Evolutionary conservation across 2,113 vertebrate genomes (phyloP), one percentile per base, ranked within the genome.

Genomic region (Cheirogaleus medius): DNA sequence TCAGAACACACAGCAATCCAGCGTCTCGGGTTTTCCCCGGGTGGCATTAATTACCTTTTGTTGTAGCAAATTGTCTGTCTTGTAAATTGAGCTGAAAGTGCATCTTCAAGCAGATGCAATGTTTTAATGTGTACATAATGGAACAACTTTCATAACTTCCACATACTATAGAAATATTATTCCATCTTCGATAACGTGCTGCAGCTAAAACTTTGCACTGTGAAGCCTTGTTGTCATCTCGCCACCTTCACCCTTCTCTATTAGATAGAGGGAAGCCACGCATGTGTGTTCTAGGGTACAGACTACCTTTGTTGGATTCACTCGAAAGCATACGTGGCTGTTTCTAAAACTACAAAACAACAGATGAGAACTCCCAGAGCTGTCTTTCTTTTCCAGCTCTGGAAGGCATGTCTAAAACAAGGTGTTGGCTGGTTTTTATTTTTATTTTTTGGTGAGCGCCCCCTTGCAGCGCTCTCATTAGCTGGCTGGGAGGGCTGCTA

Each of bases 221-320:
- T 29, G 10, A 18, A 37, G 49, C 2, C 10, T 10, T 66, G 63
- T 34, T 54, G 84, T 92, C 58, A 23, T 44, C 34, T 88, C 44
- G 37, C 95, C 74, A n/a, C 74, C 80, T 27, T 37, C 54, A 87
- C 97, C 39, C 37, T 52, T 12, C 15, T 32, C 74, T 21, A 4
- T 56, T 14, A n/a, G 58, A 10, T 0, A 5, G 81, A 54, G 68
- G 80, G 15, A 64, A 18, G 42, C 29, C 54, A 15, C 69, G 8
- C 0, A 2, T 5, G 3, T 32, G 87, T 97, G 97, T 98, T 97
- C 97, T 87, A 97, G 97, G 96, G 80, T 86, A 71, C 83, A 88
- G 96, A 92, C 97, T 89, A 95, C 97, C 98, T 97, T 97, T 92
- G 97, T 52, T 85, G 94, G 95, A 98, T 85, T 98, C 0, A n/a